Conservation (phyloP, 2,113 vertebrate species). For the Dasyornis broadbenti region DNA sequence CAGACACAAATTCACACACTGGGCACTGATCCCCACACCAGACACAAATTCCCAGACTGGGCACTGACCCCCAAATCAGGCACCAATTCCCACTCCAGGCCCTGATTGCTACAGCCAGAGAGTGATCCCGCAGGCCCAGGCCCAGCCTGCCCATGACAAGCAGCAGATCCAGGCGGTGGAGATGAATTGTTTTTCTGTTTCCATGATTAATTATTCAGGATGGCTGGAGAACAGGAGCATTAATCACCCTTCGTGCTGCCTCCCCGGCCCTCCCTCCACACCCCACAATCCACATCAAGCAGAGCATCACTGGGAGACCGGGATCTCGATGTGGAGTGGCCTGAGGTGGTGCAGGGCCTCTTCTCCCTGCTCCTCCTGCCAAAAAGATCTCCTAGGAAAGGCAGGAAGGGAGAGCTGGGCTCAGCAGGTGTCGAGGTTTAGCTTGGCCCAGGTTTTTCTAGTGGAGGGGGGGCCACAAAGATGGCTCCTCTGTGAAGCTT, state of each 20-base stretch:
- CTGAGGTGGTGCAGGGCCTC: background rate
- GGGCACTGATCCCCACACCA: background rate
- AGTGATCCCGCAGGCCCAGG: rapidly evolving
- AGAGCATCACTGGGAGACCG: rapidly evolving
- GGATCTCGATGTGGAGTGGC: background rate
- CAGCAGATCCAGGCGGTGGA: background rate
- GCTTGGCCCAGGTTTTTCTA: too few relatives aligned
- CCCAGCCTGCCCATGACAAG: background rate
- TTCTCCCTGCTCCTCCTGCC: background rate
- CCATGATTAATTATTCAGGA: background rate
- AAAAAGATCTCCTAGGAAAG: background rate
- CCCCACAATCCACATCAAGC: background rate
- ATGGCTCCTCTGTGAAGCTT: too few relatives aligned
- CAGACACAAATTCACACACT: background rate
- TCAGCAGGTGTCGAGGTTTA: too few relatives aligned
- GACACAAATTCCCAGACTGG: background rate
- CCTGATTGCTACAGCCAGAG: background rate
- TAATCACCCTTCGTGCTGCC: background rate
- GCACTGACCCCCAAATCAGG: background rate
- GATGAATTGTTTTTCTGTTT: background rate
- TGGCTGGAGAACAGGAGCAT: background rate
- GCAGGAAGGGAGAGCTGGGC: background rate
- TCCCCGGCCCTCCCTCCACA: background rate
- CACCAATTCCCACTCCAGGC: background rate
- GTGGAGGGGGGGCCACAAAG: too few relatives aligned